phyloP scores from a whole-genome alignment of 2,888 invertebrate species.

The Pheosia tremula region DNA sequence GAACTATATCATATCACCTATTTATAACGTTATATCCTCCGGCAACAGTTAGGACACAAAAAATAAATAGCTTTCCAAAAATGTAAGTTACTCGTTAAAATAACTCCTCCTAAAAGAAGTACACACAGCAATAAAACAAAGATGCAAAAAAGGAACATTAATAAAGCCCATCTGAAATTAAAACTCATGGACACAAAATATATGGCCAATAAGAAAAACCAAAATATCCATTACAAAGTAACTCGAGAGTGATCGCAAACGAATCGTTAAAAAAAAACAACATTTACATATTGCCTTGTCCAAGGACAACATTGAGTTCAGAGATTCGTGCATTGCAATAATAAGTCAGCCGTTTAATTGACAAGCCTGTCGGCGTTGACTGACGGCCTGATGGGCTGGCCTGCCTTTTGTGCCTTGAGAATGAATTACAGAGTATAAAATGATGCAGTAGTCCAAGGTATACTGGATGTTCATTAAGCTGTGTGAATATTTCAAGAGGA shows the following conservation, averaged over 20 bases:
- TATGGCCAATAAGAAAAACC: too few species aligned
- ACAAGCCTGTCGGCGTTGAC: constrained; percentile 5
- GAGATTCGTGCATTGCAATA: constrained; percentile 9
- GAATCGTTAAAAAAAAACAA: background rate
- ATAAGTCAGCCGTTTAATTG: constrained; percentile 11
- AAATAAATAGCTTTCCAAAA: too few species aligned
- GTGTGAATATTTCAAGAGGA: too few species aligned
- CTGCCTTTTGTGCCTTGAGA: constrained; percentile 1
- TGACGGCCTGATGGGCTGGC: constrained; percentile 3
- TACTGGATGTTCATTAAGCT: background rate
- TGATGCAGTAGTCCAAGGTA: background rate
- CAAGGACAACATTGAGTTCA: constrained; percentile 5
- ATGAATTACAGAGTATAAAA: background rate
- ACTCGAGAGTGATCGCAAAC: background rate
- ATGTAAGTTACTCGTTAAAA: too few species aligned
- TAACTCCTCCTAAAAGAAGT: background rate
- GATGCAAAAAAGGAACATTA: background rate
- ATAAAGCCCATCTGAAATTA: too few species aligned
- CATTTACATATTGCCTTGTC: constrained; percentile 3
- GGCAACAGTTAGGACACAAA: too few species aligned
- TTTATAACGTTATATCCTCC: too few species aligned
- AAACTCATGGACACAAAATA: too few species aligned
- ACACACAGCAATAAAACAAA: background rate
- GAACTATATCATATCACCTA: too few species aligned
- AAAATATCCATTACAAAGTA: background rate